Base-by-base conservation (phyloP, 2,888 invertebrate genomes). In the Tenthredo amoena region DNA sequence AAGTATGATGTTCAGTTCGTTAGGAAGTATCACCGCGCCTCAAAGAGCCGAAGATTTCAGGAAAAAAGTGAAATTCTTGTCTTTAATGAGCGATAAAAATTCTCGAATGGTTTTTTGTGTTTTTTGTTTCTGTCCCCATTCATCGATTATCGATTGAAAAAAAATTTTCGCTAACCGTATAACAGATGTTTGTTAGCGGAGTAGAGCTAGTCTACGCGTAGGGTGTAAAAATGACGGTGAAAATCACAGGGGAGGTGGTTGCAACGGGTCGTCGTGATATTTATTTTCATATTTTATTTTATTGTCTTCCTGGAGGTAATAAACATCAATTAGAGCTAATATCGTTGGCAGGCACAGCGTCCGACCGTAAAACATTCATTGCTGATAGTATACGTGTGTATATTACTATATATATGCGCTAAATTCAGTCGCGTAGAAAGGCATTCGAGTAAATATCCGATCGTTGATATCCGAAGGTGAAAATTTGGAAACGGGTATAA, bases 281-380 rank as follows among this genome's bases (percentile, higher is more conserved):
- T 43, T 9, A 12, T 43, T 74, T 12, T 76, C 12, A 0, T 76
- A 26, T 12, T 47, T 76, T 43, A 18, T 71, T 68, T n/a, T 83
- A 85, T 85, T 68, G 83, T 71, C 84, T 86, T 86, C 84, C 68
- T 86, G 86, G 84, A 77, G 87, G 86, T 87, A 90, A 91, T 90
- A 89, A 90, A 90, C 88, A 90, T 89, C 89, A 90, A 91, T 91
- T 88, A 89, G 87, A 88, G 88, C 86, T 86, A 87, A 86, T 86
- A 86, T 55, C 15, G 77, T 77, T 55, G 77, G 21, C 77, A 50
- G 50, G 34, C 10, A 50, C 18, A 77, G 50, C 50, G 55, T 55
- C 12, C 21, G 26, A 74, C 12, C 74, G 43, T 74, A 74, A 74
- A 74, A 40, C 43, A 74, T 74, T 43, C 74, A 74, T 74, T 74